Evolutionary conservation across 1,140 invertebrate genomes (phyloP).

Genomic region (Harlomillsia oculata): DNA sequence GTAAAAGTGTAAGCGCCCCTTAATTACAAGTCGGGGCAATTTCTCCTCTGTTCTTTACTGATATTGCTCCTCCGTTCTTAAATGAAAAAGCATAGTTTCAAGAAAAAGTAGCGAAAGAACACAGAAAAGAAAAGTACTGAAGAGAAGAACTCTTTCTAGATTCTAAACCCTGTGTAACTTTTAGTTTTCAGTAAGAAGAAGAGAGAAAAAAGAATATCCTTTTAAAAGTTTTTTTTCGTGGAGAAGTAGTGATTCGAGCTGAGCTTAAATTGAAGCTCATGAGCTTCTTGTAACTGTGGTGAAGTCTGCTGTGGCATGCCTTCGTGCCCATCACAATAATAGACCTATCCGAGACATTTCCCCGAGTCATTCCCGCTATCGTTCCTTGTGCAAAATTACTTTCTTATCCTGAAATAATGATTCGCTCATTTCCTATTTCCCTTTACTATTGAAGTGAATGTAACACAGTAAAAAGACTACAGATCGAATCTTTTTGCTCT

Average conservation of each 20-base stretch:
- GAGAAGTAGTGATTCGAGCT: no score
- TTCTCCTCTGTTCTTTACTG: conserved; percentile 10
- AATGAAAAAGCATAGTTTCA: background rate
- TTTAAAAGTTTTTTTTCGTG: no score
- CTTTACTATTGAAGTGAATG: no score
- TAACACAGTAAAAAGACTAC: no score
- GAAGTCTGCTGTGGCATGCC: background rate
- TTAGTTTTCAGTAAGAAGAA: no score
- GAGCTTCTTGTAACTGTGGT: background rate
- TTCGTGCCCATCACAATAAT: conserved; percentile 26
- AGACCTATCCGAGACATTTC: conserved; percentile 18
- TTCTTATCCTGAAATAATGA: conserved; percentile 33
- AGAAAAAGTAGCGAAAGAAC: no score
- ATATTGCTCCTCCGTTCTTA: background rate
- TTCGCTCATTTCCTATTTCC: conserved; percentile 11
- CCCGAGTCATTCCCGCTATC: conserved; percentile 20
- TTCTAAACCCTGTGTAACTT: no score
- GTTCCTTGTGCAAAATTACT: conserved; percentile 28
- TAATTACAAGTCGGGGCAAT: conserved; percentile 24
- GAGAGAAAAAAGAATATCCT: no score
- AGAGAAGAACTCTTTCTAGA: no score
- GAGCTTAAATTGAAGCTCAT: no score
- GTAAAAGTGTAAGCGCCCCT: conserved; percentile 25
- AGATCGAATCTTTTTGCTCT: no score
- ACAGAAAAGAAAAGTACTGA: no score